A percentile compares a stretch with the other conserved stretches of the same genome.
These are phyloP conservation scores for Ia io DNA, from an alignment of 2,113 vertebrate species.

Conservation along the genomic window DNA sequence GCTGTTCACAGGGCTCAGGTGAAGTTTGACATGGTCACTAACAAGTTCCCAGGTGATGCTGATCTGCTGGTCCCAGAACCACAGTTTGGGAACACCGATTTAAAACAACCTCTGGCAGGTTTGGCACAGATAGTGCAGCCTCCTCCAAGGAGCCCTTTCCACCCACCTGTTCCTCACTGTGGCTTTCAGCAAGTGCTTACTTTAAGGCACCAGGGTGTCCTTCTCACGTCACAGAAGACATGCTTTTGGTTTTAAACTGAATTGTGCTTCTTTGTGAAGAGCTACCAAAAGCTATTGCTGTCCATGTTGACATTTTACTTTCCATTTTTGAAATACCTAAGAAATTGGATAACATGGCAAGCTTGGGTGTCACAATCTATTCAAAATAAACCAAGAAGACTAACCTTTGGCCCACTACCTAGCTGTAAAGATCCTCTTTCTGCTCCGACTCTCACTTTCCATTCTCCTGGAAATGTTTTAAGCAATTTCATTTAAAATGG, in stretches of 20 bases:
- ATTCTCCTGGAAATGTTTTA: constrained; percentile 39
- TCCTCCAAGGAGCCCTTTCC: neutral
- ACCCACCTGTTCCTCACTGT: neutral
- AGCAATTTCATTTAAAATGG: constrained; percentile 63
- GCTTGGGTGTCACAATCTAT: neutral
- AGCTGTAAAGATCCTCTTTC: constrained; percentile 18
- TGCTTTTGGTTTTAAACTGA: neutral
- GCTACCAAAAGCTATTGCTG: neutral
- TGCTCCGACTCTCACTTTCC: neutral
- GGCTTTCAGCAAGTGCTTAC: neutral
- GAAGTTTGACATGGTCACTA: neutral
- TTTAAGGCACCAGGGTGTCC: neutral
- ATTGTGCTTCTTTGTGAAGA: neutral
- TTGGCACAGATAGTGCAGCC: neutral
- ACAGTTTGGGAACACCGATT: neutral
- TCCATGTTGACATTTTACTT: constrained; percentile 16
- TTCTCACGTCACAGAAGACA: neutral
- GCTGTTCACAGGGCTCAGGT: neutral
- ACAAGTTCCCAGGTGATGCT: neutral
- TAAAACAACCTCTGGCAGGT: neutral
- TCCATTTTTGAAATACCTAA: constrained; percentile 47
- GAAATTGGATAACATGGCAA: neutral
- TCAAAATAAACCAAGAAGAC: constrained; percentile 31
- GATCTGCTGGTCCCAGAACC: neutral
- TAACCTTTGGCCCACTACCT: neutral